These are phyloP conservation scores for Isaurus tuberculatus DNA, from an alignment of 92 coral and sea anemone species.

Conservation along the genomic window DNA sequence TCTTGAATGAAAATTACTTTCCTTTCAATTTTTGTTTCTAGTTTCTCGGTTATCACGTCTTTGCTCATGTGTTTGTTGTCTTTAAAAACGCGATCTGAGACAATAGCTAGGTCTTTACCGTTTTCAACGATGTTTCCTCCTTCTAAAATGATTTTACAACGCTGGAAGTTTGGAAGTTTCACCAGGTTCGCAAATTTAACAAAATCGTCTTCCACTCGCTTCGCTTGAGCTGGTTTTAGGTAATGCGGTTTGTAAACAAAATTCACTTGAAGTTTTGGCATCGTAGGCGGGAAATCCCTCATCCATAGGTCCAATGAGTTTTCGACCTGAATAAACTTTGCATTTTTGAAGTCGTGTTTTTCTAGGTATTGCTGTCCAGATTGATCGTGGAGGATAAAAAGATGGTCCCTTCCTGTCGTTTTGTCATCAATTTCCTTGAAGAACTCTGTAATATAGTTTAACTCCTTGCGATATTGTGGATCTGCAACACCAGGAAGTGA, in stretches of 20 bases:
- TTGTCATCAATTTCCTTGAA: conserved; percentile 57
- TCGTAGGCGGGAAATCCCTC: conserved; percentile 71
- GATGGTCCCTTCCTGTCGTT: conserved; percentile 63
- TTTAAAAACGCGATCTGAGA: conserved; percentile 53
- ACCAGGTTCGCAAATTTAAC: conserved; percentile 56
- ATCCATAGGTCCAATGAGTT: conserved; percentile 66
- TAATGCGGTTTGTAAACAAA: conserved; percentile 70
- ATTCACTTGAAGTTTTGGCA: conserved; percentile 65
- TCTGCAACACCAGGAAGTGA: conserved; percentile 66
- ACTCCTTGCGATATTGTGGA: conserved; percentile 50
- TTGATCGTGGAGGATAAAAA: conserved; percentile 63
- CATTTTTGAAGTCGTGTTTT: conserved; percentile 53
- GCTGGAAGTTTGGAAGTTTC: conserved; percentile 58
- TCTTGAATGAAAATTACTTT: conserved; percentile 59
- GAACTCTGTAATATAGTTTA: conserved; percentile 50
- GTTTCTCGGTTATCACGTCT: conserved; percentile 32
- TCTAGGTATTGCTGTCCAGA: conserved; percentile 52
- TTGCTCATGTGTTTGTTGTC: conserved; percentile 62
- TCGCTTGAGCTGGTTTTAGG: conserved; percentile 52
- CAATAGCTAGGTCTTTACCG: conserved; percentile 67
- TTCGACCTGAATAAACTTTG: conserved; percentile 58
- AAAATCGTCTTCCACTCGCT: conserved; percentile 48
- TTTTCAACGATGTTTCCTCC: conserved; percentile 81
- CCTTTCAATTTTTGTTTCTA: conserved; percentile 57
- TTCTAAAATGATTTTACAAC: conserved; percentile 57